Percentiles rank a stretch among this genome's conserved stretches.
Evolutionary conservation across 2,113 vertebrate species (phyloP).

Genomic region (Otis tarda): DNA sequence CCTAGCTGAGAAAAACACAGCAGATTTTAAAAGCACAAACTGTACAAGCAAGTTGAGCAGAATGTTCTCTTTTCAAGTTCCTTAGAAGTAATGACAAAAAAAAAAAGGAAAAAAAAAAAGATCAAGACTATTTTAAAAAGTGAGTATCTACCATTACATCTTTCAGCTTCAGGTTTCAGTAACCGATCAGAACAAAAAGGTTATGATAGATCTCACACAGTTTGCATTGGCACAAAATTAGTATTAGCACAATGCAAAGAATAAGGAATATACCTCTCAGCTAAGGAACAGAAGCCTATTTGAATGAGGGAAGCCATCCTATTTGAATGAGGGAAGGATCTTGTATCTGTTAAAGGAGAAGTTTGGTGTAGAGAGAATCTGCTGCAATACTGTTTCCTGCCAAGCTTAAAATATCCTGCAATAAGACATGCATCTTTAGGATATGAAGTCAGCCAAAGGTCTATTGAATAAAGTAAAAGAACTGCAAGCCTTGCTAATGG

Average conservation of each 20-base stretch:
- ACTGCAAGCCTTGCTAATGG: conserved; percentile 26
- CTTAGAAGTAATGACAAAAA: not conserved
- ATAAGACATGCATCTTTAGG: conserved; percentile 42
- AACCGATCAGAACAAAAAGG: not conserved
- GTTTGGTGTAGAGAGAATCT: conserved; percentile 33
- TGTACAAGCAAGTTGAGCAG: not conserved
- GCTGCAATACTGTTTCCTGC: conserved; percentile 51
- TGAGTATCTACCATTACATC: not conserved
- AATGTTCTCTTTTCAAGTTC: not conserved
- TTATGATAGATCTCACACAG: not conserved
- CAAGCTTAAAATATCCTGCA: conserved; percentile 53
- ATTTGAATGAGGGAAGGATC: not conserved
- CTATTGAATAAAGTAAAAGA: conserved; percentile 31
- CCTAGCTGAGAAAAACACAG: not conserved
- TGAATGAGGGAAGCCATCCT: not conserved
- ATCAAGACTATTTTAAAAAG: not conserved
- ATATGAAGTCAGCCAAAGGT: conserved; percentile 50
- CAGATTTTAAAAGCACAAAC: not conserved
- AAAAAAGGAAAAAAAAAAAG: not conserved
- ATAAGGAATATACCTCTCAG: not conserved
- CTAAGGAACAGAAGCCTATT: not conserved
- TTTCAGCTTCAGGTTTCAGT: not conserved
- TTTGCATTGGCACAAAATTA: not conserved
- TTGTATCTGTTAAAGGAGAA: not conserved
- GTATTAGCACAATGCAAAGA: not conserved